phyloP scores from a whole-genome alignment of 2,888 invertebrate species.

The Drosophila lutescens region DNA sequence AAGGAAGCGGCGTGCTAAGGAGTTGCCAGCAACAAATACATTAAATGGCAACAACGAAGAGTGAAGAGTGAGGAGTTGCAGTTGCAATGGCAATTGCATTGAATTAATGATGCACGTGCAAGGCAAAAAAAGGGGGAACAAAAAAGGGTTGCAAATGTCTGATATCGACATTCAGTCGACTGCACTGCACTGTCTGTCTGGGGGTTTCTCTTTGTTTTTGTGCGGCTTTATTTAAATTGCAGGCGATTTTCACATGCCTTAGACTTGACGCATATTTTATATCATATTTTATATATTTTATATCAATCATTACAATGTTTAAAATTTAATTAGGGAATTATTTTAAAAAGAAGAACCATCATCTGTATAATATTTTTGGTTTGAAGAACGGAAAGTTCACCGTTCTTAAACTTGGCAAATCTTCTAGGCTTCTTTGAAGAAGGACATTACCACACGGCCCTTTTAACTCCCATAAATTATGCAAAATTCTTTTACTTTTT shows the following conservation, averaged over 20 bases:
- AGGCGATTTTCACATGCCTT: not conserved
- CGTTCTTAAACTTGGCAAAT: not conserved
- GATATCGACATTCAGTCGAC: slow-evolving; percentile 17
- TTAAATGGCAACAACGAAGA: slow-evolving; percentile 3
- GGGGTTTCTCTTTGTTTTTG: not conserved
- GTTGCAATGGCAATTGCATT: slow-evolving; percentile 16
- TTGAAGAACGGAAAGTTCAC: not conserved
- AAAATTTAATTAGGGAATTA: too few relatives aligned
- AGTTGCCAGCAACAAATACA: slow-evolving; percentile 26
- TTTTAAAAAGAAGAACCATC: too few relatives aligned
- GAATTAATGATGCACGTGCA: slow-evolving; percentile 56
- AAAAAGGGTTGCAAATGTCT: not conserved
- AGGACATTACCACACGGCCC: not conserved
- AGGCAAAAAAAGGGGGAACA: slow-evolving; percentile 1
- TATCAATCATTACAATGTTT: too few relatives aligned
- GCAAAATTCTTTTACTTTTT: slow-evolving; percentile 6
- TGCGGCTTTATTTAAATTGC: not conserved
- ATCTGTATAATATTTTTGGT: too few relatives aligned
- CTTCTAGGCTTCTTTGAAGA: slow-evolving; percentile 7
- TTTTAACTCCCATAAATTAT: slow-evolving; percentile 20
- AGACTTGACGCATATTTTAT: too few relatives aligned
- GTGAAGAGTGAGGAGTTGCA: slow-evolving; percentile 18
- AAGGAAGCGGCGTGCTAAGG: slow-evolving; percentile 57
- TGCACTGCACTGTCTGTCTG: not conserved
- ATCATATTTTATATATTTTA: too few relatives aligned